Conservation (phyloP, 2,797 vertebrate genomes). For the Sebastes vulpes region DNA sequence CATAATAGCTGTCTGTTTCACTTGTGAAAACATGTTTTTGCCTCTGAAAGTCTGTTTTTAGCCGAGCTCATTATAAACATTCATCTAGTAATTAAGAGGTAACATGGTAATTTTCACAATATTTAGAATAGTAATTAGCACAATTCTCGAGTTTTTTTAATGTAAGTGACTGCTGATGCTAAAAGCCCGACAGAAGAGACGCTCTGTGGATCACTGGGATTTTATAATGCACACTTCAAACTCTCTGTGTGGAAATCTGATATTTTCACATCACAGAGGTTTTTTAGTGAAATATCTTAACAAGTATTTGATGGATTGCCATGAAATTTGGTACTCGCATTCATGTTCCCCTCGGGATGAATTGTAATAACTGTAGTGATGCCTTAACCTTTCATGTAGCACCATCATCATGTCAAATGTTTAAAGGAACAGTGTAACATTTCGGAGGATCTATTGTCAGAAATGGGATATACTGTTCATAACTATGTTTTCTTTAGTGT, state of each 20-base stretch:
- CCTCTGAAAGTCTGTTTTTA: constrained; percentile 43
- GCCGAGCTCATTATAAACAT: constrained; percentile 9
- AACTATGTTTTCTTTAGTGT: no score
- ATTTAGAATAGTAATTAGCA: constrained; percentile 25
- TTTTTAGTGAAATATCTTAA: neutral
- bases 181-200: neutral
- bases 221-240: neutral
- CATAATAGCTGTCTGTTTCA: neutral
- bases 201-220: neutral
- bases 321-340: neutral
- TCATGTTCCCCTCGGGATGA: no score
- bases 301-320: neutral
- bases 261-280: neutral
- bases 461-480: no score
- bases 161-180: neutral
- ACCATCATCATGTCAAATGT: no score
- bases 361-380: no score
- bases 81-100: constrained; percentile 31
- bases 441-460: no score
- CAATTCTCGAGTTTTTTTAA: neutral
- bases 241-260: neutral
- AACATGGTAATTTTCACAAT: constrained; percentile 9
- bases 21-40: constrained; percentile 27
- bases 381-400: no score
- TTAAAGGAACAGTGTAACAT: no score